Evolutionary conservation across 2,113 vertebrate genomes (phyloP), one percentile per base, ranked within the genome.

Genomic region (Nannobrachium achirus): DNA sequence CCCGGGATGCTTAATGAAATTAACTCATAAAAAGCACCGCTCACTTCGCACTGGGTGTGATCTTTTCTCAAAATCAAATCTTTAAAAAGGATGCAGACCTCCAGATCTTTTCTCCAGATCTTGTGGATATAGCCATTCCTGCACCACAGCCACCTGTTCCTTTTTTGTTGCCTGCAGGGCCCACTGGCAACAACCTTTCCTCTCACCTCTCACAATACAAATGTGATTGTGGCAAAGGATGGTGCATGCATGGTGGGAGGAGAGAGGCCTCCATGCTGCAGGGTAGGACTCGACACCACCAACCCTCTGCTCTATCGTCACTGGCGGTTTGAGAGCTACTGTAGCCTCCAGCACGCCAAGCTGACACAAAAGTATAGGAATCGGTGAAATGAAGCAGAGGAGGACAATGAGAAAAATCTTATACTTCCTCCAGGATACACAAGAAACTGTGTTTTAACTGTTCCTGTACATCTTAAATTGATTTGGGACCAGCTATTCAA

Each of bases 221-320:
- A 87, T 89, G 80, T 87, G 86, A 90, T 87, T 80, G 83, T 71
- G 77, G 25, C 56, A 76, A 84, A 84, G 75, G 71, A 83, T 71
- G 78, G 84, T 82, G n/a, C n/a, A n/a, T n/a, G n/a, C 75, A 44
- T 61, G 51, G 74, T 33, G 25, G 82, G 80, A 75, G 76, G 64
- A 76, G 76, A 75, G n/a, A n/a, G n/a, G 82, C 69, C 73, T 74
- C 63, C 65, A 84, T 83, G 90, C 88, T 90, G 80, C 80, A 84
- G 89, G 88, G 80, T 78, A 76, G 80, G 83, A 89, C 82, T 68
- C 58, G 84, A 91, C 83, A 90, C 86, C 84, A 50, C 61, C 69
- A 49, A 73, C 44, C 55, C 68, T 76, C 48, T 79, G 69, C 62
- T 67, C 60, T 67, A 76, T 14, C 66, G 76, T 64, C 80, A 82